Conservation (phyloP, 1,140 invertebrate genomes). For the Heliothis subflexa region DNA sequence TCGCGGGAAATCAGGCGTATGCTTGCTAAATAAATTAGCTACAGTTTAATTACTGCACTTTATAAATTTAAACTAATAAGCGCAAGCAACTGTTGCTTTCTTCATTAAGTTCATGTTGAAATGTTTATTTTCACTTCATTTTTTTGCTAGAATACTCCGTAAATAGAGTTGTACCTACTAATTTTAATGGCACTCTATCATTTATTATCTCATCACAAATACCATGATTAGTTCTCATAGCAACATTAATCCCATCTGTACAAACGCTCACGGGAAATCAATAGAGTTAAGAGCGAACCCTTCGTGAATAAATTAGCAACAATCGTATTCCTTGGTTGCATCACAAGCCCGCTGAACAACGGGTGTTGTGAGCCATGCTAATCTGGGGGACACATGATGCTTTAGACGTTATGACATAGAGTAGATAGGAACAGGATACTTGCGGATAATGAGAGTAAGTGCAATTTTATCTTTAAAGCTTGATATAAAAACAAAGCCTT, state of each 20-base stretch:
- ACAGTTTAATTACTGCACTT: slow-evolving; percentile 8
- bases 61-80: slow-evolving; percentile 3
- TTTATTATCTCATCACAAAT: too few species aligned
- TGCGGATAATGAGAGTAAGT: neutral
- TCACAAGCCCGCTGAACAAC: neutral
- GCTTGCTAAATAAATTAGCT: slow-evolving; percentile 27
- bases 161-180: too few species aligned
- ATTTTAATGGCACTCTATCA: too few species aligned
- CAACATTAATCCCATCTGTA: neutral
- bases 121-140: neutral
- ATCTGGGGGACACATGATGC: neutral
- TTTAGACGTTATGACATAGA: neutral
- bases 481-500: too few species aligned
- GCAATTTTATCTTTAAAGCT: too few species aligned
- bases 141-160: too few species aligned
- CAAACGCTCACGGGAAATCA: slow-evolving; percentile 14
- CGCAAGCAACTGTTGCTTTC: slow-evolving; percentile 4
- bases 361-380: neutral
- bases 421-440: neutral
- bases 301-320: slow-evolving; percentile 20
- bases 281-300: neutral
- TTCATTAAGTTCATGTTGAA: neutral
- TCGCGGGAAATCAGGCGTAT: slow-evolving; percentile 20
- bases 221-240: too few species aligned
- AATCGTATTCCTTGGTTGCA: slow-evolving; percentile 8